A percentile compares a stretch with the other conserved stretches of the same genome.
Evolutionary conservation across 2,888 invertebrate species (phyloP).

Genomic region (Deilephila porcellus): DNA sequence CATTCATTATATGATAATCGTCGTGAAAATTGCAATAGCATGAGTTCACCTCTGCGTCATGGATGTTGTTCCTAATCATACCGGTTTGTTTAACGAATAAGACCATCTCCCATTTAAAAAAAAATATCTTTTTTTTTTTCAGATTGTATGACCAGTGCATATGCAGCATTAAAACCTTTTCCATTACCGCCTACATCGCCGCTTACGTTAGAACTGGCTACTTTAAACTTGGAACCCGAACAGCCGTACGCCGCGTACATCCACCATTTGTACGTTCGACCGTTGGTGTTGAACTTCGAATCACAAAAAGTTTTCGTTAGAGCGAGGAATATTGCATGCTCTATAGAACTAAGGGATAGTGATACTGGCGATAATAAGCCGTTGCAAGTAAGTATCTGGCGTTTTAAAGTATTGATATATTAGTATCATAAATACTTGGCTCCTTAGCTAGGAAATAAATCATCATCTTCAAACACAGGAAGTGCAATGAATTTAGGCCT

Average conservation of each 20-base stretch:
- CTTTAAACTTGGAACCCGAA: slow-evolving; percentile 89
- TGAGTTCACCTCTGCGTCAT: too few relatives aligned
- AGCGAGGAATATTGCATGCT: slow-evolving; percentile 97
- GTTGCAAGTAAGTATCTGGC: slow-evolving; percentile 86
- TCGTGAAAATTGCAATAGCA: too few relatives aligned
- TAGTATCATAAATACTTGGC: too few relatives aligned
- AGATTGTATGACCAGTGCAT: slow-evolving; percentile 94
- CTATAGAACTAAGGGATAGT: slow-evolving; percentile 93
- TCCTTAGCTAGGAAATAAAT: too few relatives aligned
- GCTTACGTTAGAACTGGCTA: slow-evolving; percentile 93
- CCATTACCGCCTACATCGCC: slow-evolving; percentile 90
- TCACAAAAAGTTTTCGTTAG: slow-evolving; percentile 95
- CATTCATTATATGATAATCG: too few relatives aligned
- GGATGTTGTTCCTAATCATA: too few relatives aligned
- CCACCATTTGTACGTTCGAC: slow-evolving; percentile 97
- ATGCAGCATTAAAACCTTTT: slow-evolving; percentile 94
- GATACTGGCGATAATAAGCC: slow-evolving; percentile 87
- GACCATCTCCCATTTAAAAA: background rate
- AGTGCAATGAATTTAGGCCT: too few relatives aligned
- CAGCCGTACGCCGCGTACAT: slow-evolving; percentile 93
- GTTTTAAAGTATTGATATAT: too few relatives aligned
- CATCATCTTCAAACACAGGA: too few relatives aligned
- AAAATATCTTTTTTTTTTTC: slow-evolving; percentile 44
- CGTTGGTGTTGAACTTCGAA: slow-evolving; percentile 93
- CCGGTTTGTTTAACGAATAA: too few relatives aligned